Conservation (phyloP, 2,113 vertebrate genomes). For the Ia io region DNA sequence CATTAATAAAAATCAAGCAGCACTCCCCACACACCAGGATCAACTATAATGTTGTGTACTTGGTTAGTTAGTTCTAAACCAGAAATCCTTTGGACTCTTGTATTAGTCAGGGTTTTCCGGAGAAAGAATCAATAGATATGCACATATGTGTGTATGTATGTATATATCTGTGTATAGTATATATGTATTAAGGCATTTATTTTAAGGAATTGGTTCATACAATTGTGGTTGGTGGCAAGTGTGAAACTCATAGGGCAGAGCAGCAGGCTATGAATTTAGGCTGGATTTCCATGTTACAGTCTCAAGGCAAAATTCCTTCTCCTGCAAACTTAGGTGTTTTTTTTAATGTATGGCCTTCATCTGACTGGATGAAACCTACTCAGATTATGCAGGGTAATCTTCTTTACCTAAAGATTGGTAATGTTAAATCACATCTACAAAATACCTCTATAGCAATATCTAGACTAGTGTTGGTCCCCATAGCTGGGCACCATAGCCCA, state of each 20-base stretch:
- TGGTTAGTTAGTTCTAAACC: background rate
- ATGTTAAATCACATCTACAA: background rate
- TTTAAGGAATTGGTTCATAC: background rate
- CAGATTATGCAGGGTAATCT: background rate
- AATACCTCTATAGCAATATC: background rate
- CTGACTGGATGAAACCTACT: background rate
- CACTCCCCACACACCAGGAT: background rate
- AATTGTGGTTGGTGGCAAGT: background rate
- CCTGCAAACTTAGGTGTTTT: background rate
- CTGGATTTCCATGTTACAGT: background rate
- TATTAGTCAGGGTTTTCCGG: background rate
- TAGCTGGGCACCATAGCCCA: background rate
- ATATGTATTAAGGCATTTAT: background rate
- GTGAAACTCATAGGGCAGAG: background rate
- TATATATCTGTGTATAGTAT: background rate
- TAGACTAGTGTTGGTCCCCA: background rate
- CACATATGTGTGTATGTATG: background rate
- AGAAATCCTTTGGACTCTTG: background rate
- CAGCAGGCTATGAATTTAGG: background rate
- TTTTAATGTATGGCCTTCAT: background rate
- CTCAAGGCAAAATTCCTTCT: background rate
- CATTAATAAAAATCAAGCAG: background rate
- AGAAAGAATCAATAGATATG: background rate
- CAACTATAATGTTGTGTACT: background rate
- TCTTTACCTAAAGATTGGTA: background rate